Percentiles rank a stretch among this genome's conserved stretches.
These are phyloP conservation scores for Nothobranchius furzeri DNA, from an alignment of 2,113 vertebrate species.

Conservation along the genomic window DNA sequence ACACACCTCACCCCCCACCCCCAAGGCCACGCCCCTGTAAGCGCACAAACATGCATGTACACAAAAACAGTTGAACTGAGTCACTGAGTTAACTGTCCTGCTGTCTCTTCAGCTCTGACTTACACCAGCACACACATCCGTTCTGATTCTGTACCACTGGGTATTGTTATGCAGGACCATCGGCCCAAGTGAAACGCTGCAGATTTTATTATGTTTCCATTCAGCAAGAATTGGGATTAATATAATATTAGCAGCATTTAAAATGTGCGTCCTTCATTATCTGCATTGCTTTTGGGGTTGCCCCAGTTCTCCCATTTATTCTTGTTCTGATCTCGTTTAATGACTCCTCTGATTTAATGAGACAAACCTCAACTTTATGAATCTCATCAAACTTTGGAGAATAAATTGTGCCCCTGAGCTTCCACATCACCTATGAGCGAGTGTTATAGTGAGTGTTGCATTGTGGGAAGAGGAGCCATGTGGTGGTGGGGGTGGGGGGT, in stretches of 20 bases:
- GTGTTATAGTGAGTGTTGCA: constrained; percentile 39
- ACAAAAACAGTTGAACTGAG: background rate
- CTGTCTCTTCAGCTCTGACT: constrained; percentile 14
- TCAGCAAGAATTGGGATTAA: constrained; percentile 17
- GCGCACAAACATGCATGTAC: constrained; percentile 11
- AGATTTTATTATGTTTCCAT: background rate
- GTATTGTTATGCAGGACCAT: background rate
- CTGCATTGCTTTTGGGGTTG: constrained; percentile 39
- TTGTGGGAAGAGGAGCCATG: constrained; percentile 44
- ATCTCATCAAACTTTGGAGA: constrained; percentile 61
- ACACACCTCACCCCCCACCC: too few species aligned
- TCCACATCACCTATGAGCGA: constrained; percentile 39
- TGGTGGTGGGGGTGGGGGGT: background rate
- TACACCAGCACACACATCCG: background rate
- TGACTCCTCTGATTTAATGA: constrained; percentile 59
- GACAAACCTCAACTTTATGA: constrained; percentile 52
- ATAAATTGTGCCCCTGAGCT: constrained; percentile 55
- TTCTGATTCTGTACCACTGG: constrained; percentile 1
- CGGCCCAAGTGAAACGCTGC: background rate
- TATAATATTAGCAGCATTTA: constrained; percentile 45
- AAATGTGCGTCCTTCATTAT: constrained; percentile 46
- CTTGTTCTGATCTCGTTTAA: constrained; percentile 45
- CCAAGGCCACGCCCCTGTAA: background rate
- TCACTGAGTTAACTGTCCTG: constrained; percentile 17
- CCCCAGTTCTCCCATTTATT: constrained; percentile 41